These are phyloP conservation scores for Drosophila greeni DNA, from an alignment of 2,888 invertebrate genomes.

Conservation along the genomic window DNA sequence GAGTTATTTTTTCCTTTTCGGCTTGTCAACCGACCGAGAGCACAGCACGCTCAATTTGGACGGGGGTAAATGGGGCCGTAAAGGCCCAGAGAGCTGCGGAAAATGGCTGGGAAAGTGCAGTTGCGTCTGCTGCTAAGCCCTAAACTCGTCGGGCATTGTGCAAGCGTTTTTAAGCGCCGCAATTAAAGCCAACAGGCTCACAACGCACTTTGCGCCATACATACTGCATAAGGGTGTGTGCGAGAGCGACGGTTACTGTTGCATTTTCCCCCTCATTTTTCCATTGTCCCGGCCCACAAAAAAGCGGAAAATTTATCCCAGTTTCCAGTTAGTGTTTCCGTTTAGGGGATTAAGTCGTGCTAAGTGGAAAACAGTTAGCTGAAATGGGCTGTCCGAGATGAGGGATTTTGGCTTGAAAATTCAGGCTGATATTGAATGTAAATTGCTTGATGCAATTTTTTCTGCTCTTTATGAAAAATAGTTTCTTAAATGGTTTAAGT, in stretches of 20 bases:
- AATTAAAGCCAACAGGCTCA: constrained; percentile 59
- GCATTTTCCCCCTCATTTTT: constrained; percentile 22
- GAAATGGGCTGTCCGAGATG: constrained; percentile 20
- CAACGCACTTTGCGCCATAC: constrained; percentile 32
- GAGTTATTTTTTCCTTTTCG: constrained; percentile 21
- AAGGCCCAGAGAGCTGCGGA: neutral
- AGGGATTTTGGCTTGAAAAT: constrained; percentile 9
- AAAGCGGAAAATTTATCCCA: constrained; percentile 23
- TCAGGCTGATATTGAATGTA: constrained; percentile 3
- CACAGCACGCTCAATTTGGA: constrained; percentile 37
- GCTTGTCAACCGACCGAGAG: constrained; percentile 28
- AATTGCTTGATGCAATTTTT: neutral
- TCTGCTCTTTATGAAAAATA: neutral
- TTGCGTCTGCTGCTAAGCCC: constrained; percentile 24
- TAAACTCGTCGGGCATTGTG: constrained; percentile 21
- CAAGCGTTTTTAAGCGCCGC: constrained; percentile 51
- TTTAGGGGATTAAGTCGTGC: constrained; percentile 37
- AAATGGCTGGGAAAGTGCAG: constrained; percentile 16
- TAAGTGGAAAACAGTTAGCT: constrained; percentile 32
- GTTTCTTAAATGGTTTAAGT: neutral
- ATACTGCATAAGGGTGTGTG: neutral
- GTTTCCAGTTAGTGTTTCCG: constrained; percentile 37
- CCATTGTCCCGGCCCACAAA: constrained; percentile 16
- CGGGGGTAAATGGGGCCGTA: constrained; percentile 18
- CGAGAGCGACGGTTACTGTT: constrained; percentile 15